These are phyloP conservation scores for Gobionotothen gibberifrons DNA, from an alignment of 2,797 vertebrate genomes.

Conservation along the genomic window DNA sequence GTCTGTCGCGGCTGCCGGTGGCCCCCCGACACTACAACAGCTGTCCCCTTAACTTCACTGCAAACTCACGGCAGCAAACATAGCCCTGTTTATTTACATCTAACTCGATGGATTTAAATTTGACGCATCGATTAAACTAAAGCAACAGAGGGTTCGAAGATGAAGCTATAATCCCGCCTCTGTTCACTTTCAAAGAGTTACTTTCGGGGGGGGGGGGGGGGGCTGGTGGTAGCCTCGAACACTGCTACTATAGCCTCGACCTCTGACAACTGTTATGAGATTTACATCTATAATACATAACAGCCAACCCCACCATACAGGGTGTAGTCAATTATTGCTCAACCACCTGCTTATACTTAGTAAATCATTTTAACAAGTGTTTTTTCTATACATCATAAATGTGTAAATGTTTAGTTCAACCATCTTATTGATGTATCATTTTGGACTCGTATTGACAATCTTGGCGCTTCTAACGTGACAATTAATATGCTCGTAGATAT, in stretches of 20 bases:
- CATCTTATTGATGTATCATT: not conserved
- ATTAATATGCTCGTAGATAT: not conserved
- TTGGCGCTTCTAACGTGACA: not conserved
- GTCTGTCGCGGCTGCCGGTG: conserved; percentile 60
- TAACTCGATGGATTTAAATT: not conserved
- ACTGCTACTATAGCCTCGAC: conserved; percentile 49
- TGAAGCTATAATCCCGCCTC: not conserved
- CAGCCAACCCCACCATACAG: too few species aligned
- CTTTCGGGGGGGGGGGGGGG: not conserved
- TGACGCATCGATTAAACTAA: not conserved
- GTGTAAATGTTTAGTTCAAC: not conserved
- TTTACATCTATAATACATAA: not conserved
- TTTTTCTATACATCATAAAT: not conserved
- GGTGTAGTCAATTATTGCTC: not conserved
- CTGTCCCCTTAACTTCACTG: conserved; percentile 54
- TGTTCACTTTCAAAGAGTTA: conserved; percentile 42
- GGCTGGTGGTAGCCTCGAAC: conserved; percentile 1
- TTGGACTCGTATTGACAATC: conserved; percentile 11
- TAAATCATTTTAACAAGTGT: too few species aligned
- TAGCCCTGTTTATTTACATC: not conserved
- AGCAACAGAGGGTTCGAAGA: not conserved
- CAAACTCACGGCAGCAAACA: conserved; percentile 20
- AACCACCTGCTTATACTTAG: not conserved
- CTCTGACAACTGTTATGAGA: not conserved
- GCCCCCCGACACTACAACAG: conserved; percentile 50